These are phyloP conservation scores for Gopherus flavomarginatus DNA, from an alignment of 2,113 vertebrate genomes.

Conservation along the genomic window DNA sequence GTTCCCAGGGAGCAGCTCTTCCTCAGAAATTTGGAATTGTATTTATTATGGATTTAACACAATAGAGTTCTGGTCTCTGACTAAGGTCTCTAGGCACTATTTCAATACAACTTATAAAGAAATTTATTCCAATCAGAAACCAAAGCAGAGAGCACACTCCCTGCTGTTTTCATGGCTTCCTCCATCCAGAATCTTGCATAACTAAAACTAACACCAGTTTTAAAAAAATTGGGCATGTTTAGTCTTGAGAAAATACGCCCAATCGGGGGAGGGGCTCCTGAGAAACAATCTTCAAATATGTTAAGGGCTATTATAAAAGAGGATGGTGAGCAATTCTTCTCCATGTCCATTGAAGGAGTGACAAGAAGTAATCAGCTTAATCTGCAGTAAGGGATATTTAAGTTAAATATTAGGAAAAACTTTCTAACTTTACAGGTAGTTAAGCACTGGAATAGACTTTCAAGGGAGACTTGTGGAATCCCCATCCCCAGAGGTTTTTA, in stretches of 20 bases:
- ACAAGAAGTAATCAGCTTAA: too few relatives aligned
- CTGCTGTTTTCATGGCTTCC: neutral
- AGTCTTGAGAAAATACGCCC: neutral
- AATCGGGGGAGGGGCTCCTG: neutral
- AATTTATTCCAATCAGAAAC: constrained; percentile 10
- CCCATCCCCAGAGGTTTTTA: too few relatives aligned
- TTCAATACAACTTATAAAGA: neutral
- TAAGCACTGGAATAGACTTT: neutral
- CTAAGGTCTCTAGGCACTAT: neutral
- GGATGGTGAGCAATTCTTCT: neutral
- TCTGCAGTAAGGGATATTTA: too few relatives aligned
- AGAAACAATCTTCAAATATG: neutral
- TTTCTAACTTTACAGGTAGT: too few relatives aligned
- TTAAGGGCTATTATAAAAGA: neutral
- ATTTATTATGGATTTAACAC: neutral
- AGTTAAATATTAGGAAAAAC: too few relatives aligned
- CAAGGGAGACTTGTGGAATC: neutral
- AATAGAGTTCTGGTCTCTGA: neutral
- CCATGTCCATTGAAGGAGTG: too few relatives aligned
- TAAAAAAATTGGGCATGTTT: neutral
- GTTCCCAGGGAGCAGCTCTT: neutral
- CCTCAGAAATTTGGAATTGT: neutral
- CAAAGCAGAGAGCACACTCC: neutral
- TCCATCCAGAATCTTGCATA: neutral
- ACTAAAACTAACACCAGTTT: neutral